phyloP scores from a whole-genome alignment of 2,797 vertebrate species.

The Sorex maritimensis region DNA sequence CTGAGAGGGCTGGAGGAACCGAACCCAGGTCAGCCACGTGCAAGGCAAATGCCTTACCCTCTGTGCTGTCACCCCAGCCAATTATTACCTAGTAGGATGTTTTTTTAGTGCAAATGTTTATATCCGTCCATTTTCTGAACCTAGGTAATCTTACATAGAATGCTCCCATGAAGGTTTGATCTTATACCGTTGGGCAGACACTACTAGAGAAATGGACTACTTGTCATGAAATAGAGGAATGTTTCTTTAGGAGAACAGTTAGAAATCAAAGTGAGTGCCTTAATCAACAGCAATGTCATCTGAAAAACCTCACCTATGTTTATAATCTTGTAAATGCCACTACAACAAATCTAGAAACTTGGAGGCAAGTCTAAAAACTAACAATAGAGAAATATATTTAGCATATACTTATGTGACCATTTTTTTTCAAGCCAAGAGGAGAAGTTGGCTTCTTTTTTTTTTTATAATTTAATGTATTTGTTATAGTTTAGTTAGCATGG shows the following conservation, averaged over 20 bases:
- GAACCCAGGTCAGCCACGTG: too few species aligned
- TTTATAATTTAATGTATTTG: too few species aligned
- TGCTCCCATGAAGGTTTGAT: neutral
- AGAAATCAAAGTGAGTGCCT: neutral
- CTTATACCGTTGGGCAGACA: neutral
- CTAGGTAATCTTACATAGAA: neutral
- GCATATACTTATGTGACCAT: neutral
- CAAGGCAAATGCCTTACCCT: too few species aligned
- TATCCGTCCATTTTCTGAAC: neutral
- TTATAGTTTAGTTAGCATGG: too few species aligned
- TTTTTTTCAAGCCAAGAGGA: constrained; percentile 9
- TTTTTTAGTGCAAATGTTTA: constrained; percentile 7
- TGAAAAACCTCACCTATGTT: neutral
- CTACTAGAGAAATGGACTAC: neutral
- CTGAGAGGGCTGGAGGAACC: too few species aligned
- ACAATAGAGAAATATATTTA: neutral
- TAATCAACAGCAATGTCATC: neutral
- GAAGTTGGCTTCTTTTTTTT: constrained; percentile 16
- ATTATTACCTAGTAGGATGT: neutral
- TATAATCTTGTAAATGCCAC: neutral
- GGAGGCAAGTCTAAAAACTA: neutral
- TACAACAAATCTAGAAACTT: neutral
- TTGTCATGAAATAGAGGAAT: neutral
- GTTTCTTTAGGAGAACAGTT: neutral
- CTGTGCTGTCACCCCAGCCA: too few species aligned